Evolutionary conservation across 2,113 vertebrate genomes (phyloP), one percentile per base, ranked within the genome.

Genomic region (Tenebrosternarchus preto): DNA sequence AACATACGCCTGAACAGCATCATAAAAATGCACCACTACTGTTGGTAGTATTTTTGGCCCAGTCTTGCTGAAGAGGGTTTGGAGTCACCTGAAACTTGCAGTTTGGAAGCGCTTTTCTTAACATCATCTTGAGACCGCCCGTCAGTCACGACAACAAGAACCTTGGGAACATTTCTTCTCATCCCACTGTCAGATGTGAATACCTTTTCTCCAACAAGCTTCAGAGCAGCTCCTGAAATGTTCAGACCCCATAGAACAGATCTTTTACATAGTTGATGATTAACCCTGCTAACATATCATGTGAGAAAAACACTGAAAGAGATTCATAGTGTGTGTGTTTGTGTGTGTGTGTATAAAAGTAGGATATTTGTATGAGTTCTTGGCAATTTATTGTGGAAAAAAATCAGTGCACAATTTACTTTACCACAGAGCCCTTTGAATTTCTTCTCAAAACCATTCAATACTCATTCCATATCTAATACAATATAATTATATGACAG

Each of bases 121-220:
- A 98, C 96, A 0, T 99, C 98, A 53, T 99, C 97, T 90, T 99
- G 98, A 55, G 98, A 98, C 36, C 97, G 95, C 72, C 98, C 98
- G 3, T 99, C 98, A 0, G 98, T 99, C 82, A 99, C 96, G 15
- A 98, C 98, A 74, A 99, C 98, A 36, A 99, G 91, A 60, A 99
- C 96, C 88, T 99, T 99, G 6, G 98, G 97, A 77, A 99, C 96
- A 4, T 92, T 95, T 89, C 92, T 94, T 80, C 98, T 95, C 98
- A 99, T 99, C 78, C 98, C 98, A 0, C 92, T 95, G 67, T 97
- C 96, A 80, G 95, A 94, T 31, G 93, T 95, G 90, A 99, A 92
- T 68, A 99, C 96, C 72, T 98, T 97, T 76, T 98, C 95, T 63
- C 94, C 94, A 80, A 98, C 93, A 74, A 97, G 97, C 1, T 97